Percentiles rank a stretch among this genome's conserved stretches.
Conservation (phyloP, 1,140 invertebrate species). For the Hirudo medicinalis region DNA sequence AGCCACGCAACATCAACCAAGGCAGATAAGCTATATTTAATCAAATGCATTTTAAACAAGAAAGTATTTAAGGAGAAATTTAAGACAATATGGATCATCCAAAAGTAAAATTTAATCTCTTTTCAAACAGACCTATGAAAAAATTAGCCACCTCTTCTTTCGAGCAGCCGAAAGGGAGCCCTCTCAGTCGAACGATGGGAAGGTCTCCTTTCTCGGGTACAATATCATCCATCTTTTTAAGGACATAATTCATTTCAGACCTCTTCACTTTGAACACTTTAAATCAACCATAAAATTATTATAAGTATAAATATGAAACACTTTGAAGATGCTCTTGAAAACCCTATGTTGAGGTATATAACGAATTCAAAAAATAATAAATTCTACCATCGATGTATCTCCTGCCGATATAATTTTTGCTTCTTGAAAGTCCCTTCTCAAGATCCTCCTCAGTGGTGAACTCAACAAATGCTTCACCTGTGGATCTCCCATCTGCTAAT, state of each 20-base stretch:
- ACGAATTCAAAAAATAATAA: neutral
- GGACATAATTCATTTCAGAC: conserved; percentile 71
- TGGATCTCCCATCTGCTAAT: conserved; percentile 71
- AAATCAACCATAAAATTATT: neutral
- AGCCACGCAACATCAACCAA: neutral
- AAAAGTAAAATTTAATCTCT: too few relatives aligned
- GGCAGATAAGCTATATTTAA: neutral
- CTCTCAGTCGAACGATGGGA: conserved; percentile 48
- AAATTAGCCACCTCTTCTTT: conserved; percentile 85
- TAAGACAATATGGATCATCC: too few relatives aligned
- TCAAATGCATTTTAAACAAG: neutral
- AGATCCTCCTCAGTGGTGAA: conserved; percentile 66
- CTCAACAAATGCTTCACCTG: conserved; percentile 81
- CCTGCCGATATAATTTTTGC: conserved; percentile 77
- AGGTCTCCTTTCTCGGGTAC: conserved; percentile 8
- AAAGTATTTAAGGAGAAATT: too few relatives aligned
- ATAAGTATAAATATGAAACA: neutral
- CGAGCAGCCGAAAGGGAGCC: conserved; percentile 82
- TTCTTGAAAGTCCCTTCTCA: conserved; percentile 62
- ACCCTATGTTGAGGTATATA: neutral
- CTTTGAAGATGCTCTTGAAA: neutral
- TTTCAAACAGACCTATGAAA: conserved; percentile 58
- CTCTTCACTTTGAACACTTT: conserved; percentile 64
- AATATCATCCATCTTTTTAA: conserved; percentile 55
- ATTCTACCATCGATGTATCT: conserved; percentile 76